Base-by-base conservation (phyloP, 2,113 vertebrate species). In the Channa argus region DNA sequence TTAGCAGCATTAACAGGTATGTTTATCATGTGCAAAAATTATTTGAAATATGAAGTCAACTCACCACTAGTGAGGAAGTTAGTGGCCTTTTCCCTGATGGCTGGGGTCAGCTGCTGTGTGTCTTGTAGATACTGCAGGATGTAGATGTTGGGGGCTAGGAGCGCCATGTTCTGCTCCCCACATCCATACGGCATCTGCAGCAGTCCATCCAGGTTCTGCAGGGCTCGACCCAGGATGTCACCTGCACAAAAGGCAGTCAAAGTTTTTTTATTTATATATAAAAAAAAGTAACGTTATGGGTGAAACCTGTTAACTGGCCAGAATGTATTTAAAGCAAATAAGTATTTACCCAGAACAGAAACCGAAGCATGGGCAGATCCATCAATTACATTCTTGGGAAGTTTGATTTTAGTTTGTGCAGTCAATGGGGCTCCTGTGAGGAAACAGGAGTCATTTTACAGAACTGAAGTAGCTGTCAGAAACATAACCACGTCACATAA, bases 131-230 rank as follows among this genome's bases (percentile, higher is more conserved):
- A 98, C 71, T 92, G 63, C 15, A 96, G 91, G 77, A 98, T 94
- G 79, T 96, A 97, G 82, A 98, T 94, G 8, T 96, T 97, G 47
- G 97, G 95, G 53, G 95, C 93, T 66, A 98, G 95, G 6, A 95
- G 93, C 8, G 94, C 94, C 94, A 95, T 94, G 73, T 98, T 98
- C 91, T 97, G 96, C 78, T 98, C 96, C 5, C 96, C 96, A 79
- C 96, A 97, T 61, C 96, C 96, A 45, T 93, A 95, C 0, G 96
- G 96, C 95, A 98, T 96, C 80, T 33, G 66, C 41, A 97, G 93
- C 68, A 98, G 93, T 13, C 91, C 89, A 2, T 94, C 90, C 74
- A 94, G 90, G 83, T 97, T 96, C 66, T 90, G 80, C 87, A 97
- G 85, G n/a, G 94, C 95, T 56, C 95, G 93, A 9, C 95, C 95